phyloP scores from a whole-genome alignment of 2,888 invertebrate genomes.

The Mellilla xanthometata region DNA sequence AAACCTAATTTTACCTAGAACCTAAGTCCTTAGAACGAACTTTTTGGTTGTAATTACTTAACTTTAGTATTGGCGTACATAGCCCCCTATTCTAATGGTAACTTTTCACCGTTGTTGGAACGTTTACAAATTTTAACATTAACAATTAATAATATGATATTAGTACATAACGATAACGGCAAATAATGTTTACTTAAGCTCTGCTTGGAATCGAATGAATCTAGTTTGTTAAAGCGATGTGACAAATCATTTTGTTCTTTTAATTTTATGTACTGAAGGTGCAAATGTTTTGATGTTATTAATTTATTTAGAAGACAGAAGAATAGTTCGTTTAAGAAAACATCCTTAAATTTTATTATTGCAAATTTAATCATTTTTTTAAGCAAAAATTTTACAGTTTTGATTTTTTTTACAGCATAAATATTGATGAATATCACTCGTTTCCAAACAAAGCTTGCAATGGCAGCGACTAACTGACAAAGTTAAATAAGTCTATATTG shows the following conservation, averaged over 20 bases:
- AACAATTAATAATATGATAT: constrained; percentile 68
- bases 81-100: constrained; percentile 75
- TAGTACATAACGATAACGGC: constrained; percentile 58
- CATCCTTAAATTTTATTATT: no score
- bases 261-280: no score
- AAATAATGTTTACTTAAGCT: constrained; percentile 48
- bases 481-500: constrained; percentile 31
- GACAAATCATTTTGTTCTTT: no score
- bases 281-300: no score
- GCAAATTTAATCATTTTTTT: no score
- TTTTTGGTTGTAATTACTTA: constrained; percentile 81
- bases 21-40: constrained; percentile 81
- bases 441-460: constrained; percentile 34
- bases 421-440: no score
- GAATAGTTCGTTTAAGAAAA: no score
- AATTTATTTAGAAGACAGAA: no score
- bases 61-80: constrained; percentile 59
- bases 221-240: no score
- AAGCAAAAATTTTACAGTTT: no score
- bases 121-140: constrained; percentile 72
- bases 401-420: no score
- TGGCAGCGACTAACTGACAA: constrained; percentile 68
- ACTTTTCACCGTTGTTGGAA: constrained; percentile 82
- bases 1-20: constrained; percentile 64
- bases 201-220: no score